phyloP scores from a whole-genome alignment of 2,113 vertebrate genomes.

The Megalops atlanticus region DNA sequence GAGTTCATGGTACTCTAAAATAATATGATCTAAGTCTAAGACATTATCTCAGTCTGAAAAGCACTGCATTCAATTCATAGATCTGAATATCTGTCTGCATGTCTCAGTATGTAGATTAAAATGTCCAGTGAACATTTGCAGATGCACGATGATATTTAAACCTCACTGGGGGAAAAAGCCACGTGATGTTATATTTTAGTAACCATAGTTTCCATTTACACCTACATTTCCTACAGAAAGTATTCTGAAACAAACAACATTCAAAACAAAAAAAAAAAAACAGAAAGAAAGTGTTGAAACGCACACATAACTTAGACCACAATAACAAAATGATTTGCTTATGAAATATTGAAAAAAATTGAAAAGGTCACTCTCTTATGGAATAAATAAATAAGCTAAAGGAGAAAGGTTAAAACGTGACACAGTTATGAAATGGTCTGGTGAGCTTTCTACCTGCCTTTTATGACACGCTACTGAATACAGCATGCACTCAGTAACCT shows the following conservation, averaged over 20 bases:
- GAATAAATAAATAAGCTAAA: not conserved
- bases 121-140: not conserved
- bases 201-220: constrained; percentile 32
- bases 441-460: not conserved
- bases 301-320: too few relatives aligned
- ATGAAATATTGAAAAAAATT: not conserved
- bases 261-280: too few relatives aligned
- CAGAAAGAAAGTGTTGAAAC: too few relatives aligned
- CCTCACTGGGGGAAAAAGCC: not conserved
- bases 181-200: constrained; percentile 3
- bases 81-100: not conserved
- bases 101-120: not conserved
- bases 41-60: not conserved
- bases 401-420: not conserved
- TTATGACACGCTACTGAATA: constrained; percentile 3
- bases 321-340: not conserved
- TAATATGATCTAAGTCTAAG: not conserved
- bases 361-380: not conserved
- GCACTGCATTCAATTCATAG: not conserved
- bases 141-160: not conserved
- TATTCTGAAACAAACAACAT: constrained; percentile 5
- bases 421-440: not conserved
- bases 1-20: not conserved
- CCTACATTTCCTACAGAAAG: constrained; percentile 34
- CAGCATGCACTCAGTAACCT: constrained; percentile 28